phyloP scores from a whole-genome alignment of 2,888 invertebrate species.

The Drosophila multiciliata region DNA sequence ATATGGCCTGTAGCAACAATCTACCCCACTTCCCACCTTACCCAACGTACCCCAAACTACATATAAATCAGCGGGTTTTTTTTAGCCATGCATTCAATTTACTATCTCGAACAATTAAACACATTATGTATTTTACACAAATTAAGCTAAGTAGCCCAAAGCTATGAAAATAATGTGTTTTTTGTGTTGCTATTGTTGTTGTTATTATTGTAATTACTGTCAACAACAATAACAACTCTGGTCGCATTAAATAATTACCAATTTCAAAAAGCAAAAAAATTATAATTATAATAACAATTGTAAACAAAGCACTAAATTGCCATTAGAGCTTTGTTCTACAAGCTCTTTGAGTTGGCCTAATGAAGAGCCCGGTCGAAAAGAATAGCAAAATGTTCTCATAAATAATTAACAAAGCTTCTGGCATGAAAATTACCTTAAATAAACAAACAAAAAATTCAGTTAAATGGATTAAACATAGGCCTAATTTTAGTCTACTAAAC shows the following conservation, averaged over 20 bases:
- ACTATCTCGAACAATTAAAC: slow-evolving; percentile 68
- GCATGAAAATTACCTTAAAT: neutral
- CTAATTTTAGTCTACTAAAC: neutral
- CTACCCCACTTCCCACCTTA: neutral
- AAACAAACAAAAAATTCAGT: slow-evolving; percentile 7
- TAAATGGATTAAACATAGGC: slow-evolving; percentile 18
- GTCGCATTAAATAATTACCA: slow-evolving; percentile 66
- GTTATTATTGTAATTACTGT: slow-evolving; percentile 15
- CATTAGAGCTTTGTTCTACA: slow-evolving; percentile 3
- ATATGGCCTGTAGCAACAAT: slow-evolving; percentile 41
- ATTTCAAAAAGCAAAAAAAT: slow-evolving; percentile 17
- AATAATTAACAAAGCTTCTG: slow-evolving; percentile 34
- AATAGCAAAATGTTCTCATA: slow-evolving; percentile 6
- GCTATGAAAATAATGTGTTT: slow-evolving; percentile 43
- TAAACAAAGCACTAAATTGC: slow-evolving; percentile 36
- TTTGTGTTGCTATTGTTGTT: slow-evolving; percentile 23
- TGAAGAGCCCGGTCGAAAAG: slow-evolving; percentile 11
- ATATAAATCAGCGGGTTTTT: slow-evolving; percentile 29
- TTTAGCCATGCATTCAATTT: slow-evolving; percentile 61
- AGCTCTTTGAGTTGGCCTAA: slow-evolving; percentile 11
- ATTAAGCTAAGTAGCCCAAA: slow-evolving; percentile 48
- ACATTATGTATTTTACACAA: slow-evolving; percentile 59
- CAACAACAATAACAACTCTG: slow-evolving; percentile 10
- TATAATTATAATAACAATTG: slow-evolving; percentile 31
- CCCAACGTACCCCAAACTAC: neutral